These are phyloP conservation scores for Cetonia aurata DNA, from an alignment of 2,888 invertebrate genomes.

Conservation along the genomic window DNA sequence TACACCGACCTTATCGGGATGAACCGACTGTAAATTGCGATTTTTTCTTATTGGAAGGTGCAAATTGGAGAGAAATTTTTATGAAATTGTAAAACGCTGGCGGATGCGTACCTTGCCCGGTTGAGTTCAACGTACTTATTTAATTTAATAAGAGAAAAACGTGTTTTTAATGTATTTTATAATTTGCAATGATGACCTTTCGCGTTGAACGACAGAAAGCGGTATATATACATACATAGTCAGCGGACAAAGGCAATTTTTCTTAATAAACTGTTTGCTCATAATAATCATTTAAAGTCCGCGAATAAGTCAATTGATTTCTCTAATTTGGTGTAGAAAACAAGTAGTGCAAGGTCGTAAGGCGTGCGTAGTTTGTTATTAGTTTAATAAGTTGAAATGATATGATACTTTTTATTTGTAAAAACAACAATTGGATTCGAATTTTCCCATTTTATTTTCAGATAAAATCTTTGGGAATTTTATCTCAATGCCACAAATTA, in stretches of 20 bases:
- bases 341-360: too few species aligned
- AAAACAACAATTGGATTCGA: too few species aligned
- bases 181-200: slow-evolving; percentile 9
- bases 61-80: too few species aligned
- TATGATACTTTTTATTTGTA: too few species aligned
- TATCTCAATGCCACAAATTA: too few species aligned
- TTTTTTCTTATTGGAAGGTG: too few species aligned
- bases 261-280: slow-evolving; percentile 16
- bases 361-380: too few species aligned
- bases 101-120: neutral
- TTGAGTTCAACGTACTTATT: neutral
- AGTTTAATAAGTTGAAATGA: too few species aligned
- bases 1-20: neutral
- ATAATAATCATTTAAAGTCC: neutral
- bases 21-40: too few species aligned
- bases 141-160: neutral
- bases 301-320: slow-evolving; percentile 1
- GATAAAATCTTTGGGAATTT: too few species aligned
- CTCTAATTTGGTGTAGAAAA: neutral
- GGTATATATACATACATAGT: neutral
- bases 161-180: neutral
- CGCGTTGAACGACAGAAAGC: slow-evolving; percentile 4
- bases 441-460: too few species aligned
- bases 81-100: too few species aligned
- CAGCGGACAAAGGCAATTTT: slow-evolving; percentile 11